phyloP scores from a whole-genome alignment of 2,113 vertebrate species.

The Antigone vipio region DNA sequence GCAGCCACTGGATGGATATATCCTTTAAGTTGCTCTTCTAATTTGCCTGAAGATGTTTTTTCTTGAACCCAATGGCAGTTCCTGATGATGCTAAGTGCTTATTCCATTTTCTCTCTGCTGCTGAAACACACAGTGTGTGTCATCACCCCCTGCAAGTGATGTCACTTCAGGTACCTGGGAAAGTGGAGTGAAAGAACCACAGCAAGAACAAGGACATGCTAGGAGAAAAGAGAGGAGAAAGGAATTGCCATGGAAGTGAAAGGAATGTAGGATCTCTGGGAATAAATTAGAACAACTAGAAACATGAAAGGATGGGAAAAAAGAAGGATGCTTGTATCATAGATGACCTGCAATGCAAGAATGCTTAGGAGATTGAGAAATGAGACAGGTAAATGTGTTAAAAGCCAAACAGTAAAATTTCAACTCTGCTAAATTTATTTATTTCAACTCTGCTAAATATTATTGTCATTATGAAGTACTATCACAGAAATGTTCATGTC shows the following conservation, averaged over 20 bases:
- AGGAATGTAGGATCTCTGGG: background rate
- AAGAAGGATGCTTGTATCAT: background rate
- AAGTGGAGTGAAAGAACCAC: background rate
- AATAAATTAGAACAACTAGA: background rate
- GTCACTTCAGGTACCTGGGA: background rate
- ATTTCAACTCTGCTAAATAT: background rate
- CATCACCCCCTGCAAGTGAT: background rate
- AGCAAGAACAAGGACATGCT: background rate
- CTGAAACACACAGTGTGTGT: background rate
- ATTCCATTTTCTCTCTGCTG: background rate
- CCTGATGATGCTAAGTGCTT: background rate
- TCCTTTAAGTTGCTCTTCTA: background rate
- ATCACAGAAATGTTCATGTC: background rate
- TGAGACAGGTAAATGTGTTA: background rate
- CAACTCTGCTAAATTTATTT: background rate
- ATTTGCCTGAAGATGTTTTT: background rate
- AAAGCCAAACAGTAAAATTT: background rate
- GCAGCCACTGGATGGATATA: background rate
- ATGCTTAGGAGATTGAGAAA: background rate
- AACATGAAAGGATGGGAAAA: background rate
- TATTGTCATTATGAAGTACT: background rate
- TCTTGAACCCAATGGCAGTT: background rate
- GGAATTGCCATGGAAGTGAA: background rate
- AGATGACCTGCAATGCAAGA: background rate
- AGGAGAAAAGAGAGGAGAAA: background rate